Evolutionary conservation across 2,797 vertebrate genomes (phyloP).

Genomic region (Acanthurus leucopareius): DNA sequence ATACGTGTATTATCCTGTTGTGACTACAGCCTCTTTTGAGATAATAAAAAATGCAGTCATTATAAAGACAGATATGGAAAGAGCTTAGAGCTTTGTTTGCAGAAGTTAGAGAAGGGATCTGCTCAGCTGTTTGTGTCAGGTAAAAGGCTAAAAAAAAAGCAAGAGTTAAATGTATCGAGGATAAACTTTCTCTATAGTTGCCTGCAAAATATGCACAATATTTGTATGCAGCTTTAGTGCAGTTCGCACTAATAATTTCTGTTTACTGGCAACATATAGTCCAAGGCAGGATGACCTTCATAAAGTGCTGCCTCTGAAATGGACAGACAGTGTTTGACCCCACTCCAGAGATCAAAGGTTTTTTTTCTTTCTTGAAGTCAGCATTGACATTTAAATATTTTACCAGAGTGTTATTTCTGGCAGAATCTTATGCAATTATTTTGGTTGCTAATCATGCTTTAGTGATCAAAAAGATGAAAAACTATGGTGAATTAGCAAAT

Average conservation of each 20-base stretch:
- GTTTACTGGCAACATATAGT: background rate
- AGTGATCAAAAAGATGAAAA: background rate
- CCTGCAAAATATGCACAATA: background rate
- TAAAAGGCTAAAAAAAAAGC: background rate
- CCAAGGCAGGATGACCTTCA: conserved; percentile 7
- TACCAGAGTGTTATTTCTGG: background rate
- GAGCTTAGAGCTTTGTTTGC: background rate
- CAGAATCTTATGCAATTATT: background rate
- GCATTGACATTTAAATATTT: conserved; percentile 4
- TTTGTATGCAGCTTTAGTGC: background rate
- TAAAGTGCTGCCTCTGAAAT: background rate
- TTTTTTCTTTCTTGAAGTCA: background rate
- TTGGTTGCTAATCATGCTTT: background rate
- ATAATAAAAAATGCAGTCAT: background rate
- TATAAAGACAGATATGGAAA: background rate
- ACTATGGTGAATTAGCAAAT: background rate
- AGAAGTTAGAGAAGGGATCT: background rate
- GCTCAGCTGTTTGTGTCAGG: background rate
- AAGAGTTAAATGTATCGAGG: background rate
- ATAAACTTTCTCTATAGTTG: background rate
- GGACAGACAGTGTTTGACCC: background rate
- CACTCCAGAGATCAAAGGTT: conserved; percentile 1
- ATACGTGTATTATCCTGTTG: background rate
- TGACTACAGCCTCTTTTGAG: background rate
- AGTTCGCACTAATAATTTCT: conserved; percentile 6